Evolutionary conservation across 92 coral and sea anemone species (phyloP), one percentile per base, ranked within the genome.

Genomic region (Porites cylindrica): DNA sequence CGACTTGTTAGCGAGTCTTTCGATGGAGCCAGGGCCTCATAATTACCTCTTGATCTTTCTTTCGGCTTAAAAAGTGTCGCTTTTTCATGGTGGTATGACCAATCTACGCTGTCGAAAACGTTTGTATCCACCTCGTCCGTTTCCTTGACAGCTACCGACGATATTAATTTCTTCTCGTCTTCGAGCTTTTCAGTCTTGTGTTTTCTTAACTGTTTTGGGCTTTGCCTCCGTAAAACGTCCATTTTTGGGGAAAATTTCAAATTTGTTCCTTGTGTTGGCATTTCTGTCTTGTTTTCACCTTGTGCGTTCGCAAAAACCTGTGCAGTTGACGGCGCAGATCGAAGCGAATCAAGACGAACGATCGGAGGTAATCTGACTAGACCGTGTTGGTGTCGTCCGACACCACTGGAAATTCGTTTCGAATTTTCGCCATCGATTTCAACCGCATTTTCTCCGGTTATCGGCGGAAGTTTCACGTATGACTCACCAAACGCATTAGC

Each of bases 301-400:
- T 47, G 29, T 16, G 72, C 14, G n/a, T 38, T 65, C 6, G 85
- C 67, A 26, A 56, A 77, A 58, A 24, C 58, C 77, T 77, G 50
- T 14, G 54, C 76, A 70, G 67, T 66, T 52, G 76, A 65, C 24
- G 89, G 18, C 43, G 63, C 7, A n/a, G 76, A 68, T 8, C 89
- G 89, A 76, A 77, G 89, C 29, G 91, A 84, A 58, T 95, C 94
- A 50, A 94, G 76, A 1, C 93, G 95, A 68, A 92, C 91, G 12
- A 95, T 93, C 77, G 98, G 98, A 26, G 98, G 98, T 17, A 95
- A 53, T 10, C 98, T 89, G 16, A 95, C 96, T 1, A 95, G 90
- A 9, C 98, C 98, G 21, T 95, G 98, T 68, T 85, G 83, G 67
- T 95, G 90, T 70, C 98, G 96, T 64, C 77, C 88, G 59, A 93